Evolutionary conservation across 2,797 vertebrate genomes (phyloP), one percentile per base, ranked within the genome.

Genomic region (Megaceryle alcyon): DNA sequence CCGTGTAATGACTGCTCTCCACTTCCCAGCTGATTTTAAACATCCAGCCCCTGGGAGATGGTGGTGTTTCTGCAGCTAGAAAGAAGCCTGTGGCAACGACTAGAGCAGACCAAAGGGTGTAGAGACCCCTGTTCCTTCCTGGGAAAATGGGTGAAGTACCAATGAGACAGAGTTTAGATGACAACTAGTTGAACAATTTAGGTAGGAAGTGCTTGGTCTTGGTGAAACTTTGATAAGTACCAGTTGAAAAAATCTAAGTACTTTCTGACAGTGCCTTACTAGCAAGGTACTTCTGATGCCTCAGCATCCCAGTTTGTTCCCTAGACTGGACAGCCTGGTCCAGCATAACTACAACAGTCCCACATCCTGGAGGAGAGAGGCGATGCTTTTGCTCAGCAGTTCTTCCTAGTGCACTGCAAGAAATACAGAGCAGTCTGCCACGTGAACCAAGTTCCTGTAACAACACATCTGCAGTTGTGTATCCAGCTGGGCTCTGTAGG

Each of bases 401-500:
- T 73, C 60, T 46, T 43, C 60, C 37, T 23, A 57, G 23, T 11
- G 26, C 31, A 64, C 41, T 3, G 2, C 44, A 68, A 89, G 49
- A 90, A 83, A 66, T 20, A 70, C 21, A 64, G 64, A 94, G 57
- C 53, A 60, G 49, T 26, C 64, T 82, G 48, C 60, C 79, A 82
- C 2, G 3, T 3, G n/a, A 90, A 64, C 19, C 92, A 82, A 72
- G 54, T 57, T 94, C 88, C 59, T 2, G 0, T 53, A 84, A 86
- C 35, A 75, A 86, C 35, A 81, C 59, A 81, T 88, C 51, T 94
- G 88, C 90, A 94, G 70, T 61, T 49, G 28, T 59, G 46, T 39
- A 86, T 88, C 82, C 90, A 95, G 86, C 90, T 88, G 56, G 63
- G 71, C 39, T 87, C n/a, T 87, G 56, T 44, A 84, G 29, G 49